A percentile compares a stretch with the other conserved stretches of the same genome.
phyloP scores from a whole-genome alignment of 2,888 invertebrate genomes.

The Byasa hedistus region DNA sequence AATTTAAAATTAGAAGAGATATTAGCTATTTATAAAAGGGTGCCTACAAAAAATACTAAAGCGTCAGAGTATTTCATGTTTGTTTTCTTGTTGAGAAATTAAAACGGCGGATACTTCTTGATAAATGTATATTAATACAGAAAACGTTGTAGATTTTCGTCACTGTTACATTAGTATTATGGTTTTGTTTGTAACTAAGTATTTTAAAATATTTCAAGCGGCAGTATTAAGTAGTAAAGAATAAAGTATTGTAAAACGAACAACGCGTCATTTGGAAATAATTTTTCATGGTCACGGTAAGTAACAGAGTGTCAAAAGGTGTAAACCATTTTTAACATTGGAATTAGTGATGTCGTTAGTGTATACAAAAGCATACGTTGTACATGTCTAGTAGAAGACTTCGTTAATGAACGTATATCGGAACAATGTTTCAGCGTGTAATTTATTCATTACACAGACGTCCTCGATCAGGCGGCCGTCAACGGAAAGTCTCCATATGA shows the following conservation, averaged over 20 bases:
- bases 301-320: constrained; percentile 42
- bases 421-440: constrained; percentile 79
- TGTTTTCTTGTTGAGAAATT: not conserved
- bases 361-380: constrained; percentile 48
- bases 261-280: constrained; percentile 18
- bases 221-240: constrained; percentile 15
- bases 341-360: constrained; percentile 49
- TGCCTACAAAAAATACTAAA: too few species aligned
- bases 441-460: constrained; percentile 79
- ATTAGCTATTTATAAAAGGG: too few species aligned
- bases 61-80: too few species aligned
- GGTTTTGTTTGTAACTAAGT: not conserved
- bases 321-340: constrained; percentile 68
- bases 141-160: too few species aligned
- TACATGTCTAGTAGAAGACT: constrained; percentile 52
- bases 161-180: not conserved
- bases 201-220: constrained; percentile 11
- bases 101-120: not conserved
- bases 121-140: not conserved
- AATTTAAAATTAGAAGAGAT: too few species aligned
- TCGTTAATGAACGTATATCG: constrained; percentile 71
- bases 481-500: constrained; percentile 72
- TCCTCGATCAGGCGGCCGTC: constrained; percentile 68
- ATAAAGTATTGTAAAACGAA: constrained; percentile 9
- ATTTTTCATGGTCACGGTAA: constrained; percentile 52